Evolutionary conservation across 1,140 invertebrate species (phyloP).

Genomic region (Eupeodes corollae): DNA sequence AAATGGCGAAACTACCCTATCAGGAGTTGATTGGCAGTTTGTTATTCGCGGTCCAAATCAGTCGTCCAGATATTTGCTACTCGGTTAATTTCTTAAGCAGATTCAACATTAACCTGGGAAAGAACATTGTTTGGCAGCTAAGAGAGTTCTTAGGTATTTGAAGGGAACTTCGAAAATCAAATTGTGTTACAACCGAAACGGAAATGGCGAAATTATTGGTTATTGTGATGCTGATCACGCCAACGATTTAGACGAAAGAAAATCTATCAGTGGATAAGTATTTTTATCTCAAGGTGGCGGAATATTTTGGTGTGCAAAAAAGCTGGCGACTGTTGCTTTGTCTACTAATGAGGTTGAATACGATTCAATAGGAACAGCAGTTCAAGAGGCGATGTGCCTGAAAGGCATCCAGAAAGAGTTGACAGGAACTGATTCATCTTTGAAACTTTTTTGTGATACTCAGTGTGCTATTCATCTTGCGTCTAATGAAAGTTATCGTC

Average conservation of each 20-base stretch:
- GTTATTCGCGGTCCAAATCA: slow-evolving; percentile 18
- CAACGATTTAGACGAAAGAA: too few species aligned
- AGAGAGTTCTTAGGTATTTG: too few species aligned
- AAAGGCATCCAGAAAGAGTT: too few species aligned
- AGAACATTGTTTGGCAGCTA: too few species aligned
- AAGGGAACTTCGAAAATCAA: too few species aligned
- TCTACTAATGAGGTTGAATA: slow-evolving; percentile 9
- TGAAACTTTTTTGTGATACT: slow-evolving; percentile 6
- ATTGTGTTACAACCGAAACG: slow-evolving; percentile 3
- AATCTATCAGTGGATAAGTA: slow-evolving; percentile 3
- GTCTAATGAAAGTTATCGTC: too few species aligned
- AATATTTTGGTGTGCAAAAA: slow-evolving; percentile 1
- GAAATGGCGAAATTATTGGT: too few species aligned
- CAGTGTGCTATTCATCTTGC: background rate
- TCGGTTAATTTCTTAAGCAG: slow-evolving; percentile 14
- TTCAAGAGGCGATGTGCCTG: slow-evolving; percentile 5
- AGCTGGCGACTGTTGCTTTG: slow-evolving; percentile 16
- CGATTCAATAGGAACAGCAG: slow-evolving; percentile 4
- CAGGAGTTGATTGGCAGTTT: slow-evolving; percentile 30
- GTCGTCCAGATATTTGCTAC: too few species aligned
- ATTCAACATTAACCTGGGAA: slow-evolving; percentile 10
- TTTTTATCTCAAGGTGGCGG: slow-evolving; percentile 5
- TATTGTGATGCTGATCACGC: too few species aligned
- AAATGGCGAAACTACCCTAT: too few species aligned
- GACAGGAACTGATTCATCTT: too few species aligned